Percentiles rank a stretch among this genome's conserved stretches.
phyloP scores from a whole-genome alignment of 2,113 vertebrate species.

The Mustela lutreola region DNA sequence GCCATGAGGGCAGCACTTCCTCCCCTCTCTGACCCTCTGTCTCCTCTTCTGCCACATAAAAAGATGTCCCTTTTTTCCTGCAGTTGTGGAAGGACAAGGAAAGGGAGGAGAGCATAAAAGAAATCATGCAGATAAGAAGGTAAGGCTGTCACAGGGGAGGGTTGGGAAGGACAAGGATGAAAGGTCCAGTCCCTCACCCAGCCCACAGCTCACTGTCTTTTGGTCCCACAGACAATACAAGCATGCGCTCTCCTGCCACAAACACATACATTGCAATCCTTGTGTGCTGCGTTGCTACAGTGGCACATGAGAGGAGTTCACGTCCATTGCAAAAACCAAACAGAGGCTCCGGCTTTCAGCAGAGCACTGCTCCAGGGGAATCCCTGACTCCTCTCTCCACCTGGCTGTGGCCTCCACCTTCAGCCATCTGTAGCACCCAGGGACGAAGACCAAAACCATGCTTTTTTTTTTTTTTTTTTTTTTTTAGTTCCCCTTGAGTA shows the following conservation, averaged over 20 bases:
- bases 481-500: slow-evolving; percentile 17
- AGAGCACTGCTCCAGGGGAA: neutral
- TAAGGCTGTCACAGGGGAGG: slow-evolving; percentile 66
- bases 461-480: neutral
- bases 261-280: neutral
- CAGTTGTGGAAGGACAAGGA: slow-evolving; percentile 90
- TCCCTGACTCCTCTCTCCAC: neutral
- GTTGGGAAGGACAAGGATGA: neutral
- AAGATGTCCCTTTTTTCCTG: slow-evolving; percentile 43
- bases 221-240: neutral
- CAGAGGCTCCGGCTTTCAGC: neutral
- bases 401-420: neutral
- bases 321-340: neutral
- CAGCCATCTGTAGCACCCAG: neutral
- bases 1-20: neutral
- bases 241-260: neutral
- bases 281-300: neutral
- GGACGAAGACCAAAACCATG: neutral
- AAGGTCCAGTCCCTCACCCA: neutral
- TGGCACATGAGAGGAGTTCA: neutral
- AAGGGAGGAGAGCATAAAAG: slow-evolving; percentile 75
- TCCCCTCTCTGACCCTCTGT: neutral
- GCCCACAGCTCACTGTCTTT: neutral
- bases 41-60: slow-evolving; percentile 23
- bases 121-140: slow-evolving; percentile 89